These are phyloP conservation scores for Bursaphelenchus okinawaensis DNA, from an alignment of 2,888 invertebrate genomes.

Conservation along the genomic window DNA sequence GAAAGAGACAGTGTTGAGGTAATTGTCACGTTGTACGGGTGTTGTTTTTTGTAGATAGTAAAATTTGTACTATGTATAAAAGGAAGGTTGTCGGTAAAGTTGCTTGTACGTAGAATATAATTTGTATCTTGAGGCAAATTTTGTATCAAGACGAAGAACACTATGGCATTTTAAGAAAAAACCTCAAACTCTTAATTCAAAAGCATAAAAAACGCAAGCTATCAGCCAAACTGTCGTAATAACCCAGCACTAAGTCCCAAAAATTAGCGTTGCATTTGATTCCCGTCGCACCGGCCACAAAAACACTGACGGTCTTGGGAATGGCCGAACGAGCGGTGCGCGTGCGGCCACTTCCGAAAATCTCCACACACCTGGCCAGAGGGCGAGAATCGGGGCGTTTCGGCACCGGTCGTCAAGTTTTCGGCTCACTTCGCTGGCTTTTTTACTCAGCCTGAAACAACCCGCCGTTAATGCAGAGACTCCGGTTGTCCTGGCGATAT, in stretches of 20 bases:
- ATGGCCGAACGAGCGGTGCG: not conserved
- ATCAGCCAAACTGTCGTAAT: not conserved
- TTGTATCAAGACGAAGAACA: no score
- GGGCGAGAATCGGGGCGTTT: not conserved
- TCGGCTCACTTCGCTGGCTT: not conserved
- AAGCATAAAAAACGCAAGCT: not conserved
- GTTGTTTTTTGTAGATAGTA: no score
- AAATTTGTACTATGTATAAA: no score
- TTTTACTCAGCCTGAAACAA: not conserved
- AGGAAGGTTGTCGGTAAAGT: no score
- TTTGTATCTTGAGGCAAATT: no score
- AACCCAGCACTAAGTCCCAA: not conserved
- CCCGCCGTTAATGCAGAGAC: no score
- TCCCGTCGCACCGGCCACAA: not conserved
- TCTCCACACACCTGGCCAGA: not conserved
- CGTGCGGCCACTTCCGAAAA: not conserved
- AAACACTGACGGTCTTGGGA: not conserved
- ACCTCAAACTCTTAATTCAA: no score
- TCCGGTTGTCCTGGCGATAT: not conserved
- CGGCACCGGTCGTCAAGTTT: not conserved
- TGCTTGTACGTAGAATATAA: no score
- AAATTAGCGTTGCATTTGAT: not conserved
- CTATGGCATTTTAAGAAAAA: no score
- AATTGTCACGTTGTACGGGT: no score
- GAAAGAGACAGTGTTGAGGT: no score